Base-by-base conservation (phyloP, 2,888 invertebrate species). In the Barypeithes pellucidus region DNA sequence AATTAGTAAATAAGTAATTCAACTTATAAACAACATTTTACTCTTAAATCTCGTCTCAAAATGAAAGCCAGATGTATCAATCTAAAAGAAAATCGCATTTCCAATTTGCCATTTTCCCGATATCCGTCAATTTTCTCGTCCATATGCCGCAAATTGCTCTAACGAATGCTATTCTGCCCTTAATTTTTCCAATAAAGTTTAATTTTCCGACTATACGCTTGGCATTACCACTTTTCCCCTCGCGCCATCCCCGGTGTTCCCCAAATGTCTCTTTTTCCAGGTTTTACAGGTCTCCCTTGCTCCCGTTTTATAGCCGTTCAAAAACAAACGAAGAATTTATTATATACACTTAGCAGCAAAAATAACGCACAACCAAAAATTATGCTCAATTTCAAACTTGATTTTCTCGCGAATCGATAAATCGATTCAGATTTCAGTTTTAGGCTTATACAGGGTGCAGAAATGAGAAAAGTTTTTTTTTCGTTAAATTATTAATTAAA, bases 121-220 rank as follows among this genome's bases (percentile, higher is more conserved):
- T 73, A 69, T 63, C 43, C 73, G 65, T 50, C 65, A 63, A 63
- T 67, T 67, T 59, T 68, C 73, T 77, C 54, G 81, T 81, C 74
- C 82, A 80, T 82, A 82, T 80, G 79, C 83, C 83, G 75, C 83
- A 83, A 83, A 84, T 84, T 82, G 83, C 75, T 81, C 81, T 84
- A 84, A 84, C 83, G 84, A 84, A 84, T 81, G 81, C 83, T 83
- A 83, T 84, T 84, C 83, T 82, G 79, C 78, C 77, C 73, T 77
- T 83, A 84, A 84, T 84, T 84, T 84, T 84, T 84, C 82, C 83
- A 83, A 84, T 84, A 83, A 83, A 79, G 83, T 82, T 75, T 81
- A 83, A 83, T 83, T 83, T 83, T 80, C 77, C 80, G 78, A 77
- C 77, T 77, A 79, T 79, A 78, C 76, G 47, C 41, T 50, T 57